Evolutionary conservation across 2,113 vertebrate genomes (phyloP).

Genomic region (Dicaeum eximium): DNA sequence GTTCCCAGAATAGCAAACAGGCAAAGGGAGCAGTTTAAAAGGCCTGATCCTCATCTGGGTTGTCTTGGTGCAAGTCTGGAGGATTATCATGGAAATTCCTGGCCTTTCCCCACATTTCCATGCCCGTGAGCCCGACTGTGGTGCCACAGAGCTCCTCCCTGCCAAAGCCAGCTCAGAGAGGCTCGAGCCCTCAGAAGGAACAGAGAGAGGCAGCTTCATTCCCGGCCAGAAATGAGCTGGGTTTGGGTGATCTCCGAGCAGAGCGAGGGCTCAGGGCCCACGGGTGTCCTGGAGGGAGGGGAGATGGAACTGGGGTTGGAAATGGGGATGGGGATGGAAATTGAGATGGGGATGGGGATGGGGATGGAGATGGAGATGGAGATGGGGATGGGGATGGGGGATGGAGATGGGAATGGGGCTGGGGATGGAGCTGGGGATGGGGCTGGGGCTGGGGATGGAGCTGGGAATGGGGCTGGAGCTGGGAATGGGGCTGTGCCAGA

Average conservation of each 20-base stretch:
- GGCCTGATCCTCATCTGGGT: background rate
- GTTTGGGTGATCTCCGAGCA: background rate
- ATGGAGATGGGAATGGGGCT: too few relatives aligned
- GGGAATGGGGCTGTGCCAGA: too few relatives aligned
- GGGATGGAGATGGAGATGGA: too few relatives aligned
- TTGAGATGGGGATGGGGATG: too few relatives aligned
- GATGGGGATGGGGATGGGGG: too few relatives aligned
- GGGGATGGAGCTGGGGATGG: too few relatives aligned
- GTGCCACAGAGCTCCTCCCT: background rate
- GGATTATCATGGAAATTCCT: background rate
- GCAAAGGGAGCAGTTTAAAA: slow-evolving; percentile 25
- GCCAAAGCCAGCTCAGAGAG: background rate
- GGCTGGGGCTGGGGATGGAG: too few relatives aligned
- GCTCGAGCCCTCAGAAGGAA: background rate
- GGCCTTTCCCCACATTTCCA: background rate
- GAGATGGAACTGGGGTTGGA: too few relatives aligned
- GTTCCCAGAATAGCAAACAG: slow-evolving; percentile 60
- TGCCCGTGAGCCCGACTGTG: background rate
- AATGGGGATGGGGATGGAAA: too few relatives aligned
- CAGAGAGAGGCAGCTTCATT: background rate
- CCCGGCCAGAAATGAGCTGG: background rate
- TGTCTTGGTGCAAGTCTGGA: background rate
- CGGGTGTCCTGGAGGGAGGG: rapidly evolving
- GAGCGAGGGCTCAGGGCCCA: background rate
- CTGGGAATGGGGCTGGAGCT: too few relatives aligned